Base-by-base conservation (phyloP, 2,113 vertebrate species). In the Cephalophus harveyi region DNA sequence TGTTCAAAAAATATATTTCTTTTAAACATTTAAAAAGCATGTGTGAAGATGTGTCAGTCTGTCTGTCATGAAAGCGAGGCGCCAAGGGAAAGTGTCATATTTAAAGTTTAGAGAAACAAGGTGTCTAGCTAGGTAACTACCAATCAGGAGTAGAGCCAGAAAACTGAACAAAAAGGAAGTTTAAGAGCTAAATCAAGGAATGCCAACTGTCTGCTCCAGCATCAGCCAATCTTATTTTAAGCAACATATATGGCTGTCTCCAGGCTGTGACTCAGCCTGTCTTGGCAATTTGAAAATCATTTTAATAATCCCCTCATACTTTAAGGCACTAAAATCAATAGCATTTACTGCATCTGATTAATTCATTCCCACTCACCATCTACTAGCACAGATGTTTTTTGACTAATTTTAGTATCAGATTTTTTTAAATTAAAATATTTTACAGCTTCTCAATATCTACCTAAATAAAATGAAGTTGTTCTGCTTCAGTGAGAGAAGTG, bases 321-420 rank as follows among this genome's bases (percentile, higher is more conserved):
- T 89, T 40, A 85, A 97, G 89, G 43, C 40, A 71, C 50, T 95
- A 90, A 98, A 97, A 97, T 97, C 96, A 98, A 97, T 98, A 94
- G 43, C 87, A 74, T 97, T 96, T 87, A 82, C 87, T 55, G 1
- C 95, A 94, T 88, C 85, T 96, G 94, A 97, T 97, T 98, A 97
- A 97, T 97, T 82, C 55, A 19, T 94, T 96, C 83, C 74, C 40
- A 97, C 84, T 94, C 84, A 23, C 62, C 88, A 89, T 95, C 81
- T 95, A 94, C 81, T 23, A 89, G 87, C 95, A 96, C 96, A 98
- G 97, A 95, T 97, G 87, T 95, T 96, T 97, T 97, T 67, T n/a
- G 81, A 93, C 48, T 92, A 95, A 98, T 86, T 97, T 97, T 97
- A 96, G 85, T 60, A 46, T 81, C 74, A 88, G 46, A 54, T 94